Base-by-base conservation (phyloP, 1,140 invertebrate genomes). In the Tetramorium parvispinum region DNA sequence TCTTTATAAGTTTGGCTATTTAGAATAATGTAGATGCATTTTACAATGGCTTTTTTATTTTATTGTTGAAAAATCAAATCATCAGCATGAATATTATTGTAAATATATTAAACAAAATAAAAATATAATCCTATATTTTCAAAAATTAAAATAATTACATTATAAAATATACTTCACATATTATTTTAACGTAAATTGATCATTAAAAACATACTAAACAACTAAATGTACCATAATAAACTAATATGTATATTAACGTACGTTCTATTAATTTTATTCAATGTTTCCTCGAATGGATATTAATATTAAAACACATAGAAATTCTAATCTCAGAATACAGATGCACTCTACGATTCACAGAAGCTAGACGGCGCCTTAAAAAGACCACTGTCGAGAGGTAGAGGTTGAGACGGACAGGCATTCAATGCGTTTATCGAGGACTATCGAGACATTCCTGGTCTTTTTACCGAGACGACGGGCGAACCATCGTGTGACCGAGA, bases 381-480 rank as follows among this genome's bases (percentile, higher is more conserved):
- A 63, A 43, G 27, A 49, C 53, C 37, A 75, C 75, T 83, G 53
- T 83, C 3, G 27, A 46, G n/a, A 83, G 24, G 51, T 71, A 46
- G 43, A 73, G 66, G 21, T 46, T 49, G 46, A 66, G 55, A 24
- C 24, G 27, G 65, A 61, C 53, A 24, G 18, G 24, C 24, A 59
- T 81, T 55, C 83, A 85, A 85, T 68, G 83, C 76, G n/a, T 81
- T 85, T 85, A 85, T 85, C 82, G 59, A 65, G 24, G n/a, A 11
- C 73, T 85, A 85, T 85, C 83, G 83, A 79, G 61, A 85, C 83
- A 85, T 85, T 85, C 75, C 83, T 66, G 24, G 59, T 85, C 83
- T 85, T 85, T 85, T 85, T 85, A 78, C 24, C n/a, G 18, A 49
- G 63, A 66, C 46, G 24, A 65, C 51, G n/a, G 55, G 61, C 24